A percentile compares a stretch with the other conserved stretches of the same genome.
phyloP scores from a whole-genome alignment of 2,113 vertebrate genomes.

The Suncus etruscus region DNA sequence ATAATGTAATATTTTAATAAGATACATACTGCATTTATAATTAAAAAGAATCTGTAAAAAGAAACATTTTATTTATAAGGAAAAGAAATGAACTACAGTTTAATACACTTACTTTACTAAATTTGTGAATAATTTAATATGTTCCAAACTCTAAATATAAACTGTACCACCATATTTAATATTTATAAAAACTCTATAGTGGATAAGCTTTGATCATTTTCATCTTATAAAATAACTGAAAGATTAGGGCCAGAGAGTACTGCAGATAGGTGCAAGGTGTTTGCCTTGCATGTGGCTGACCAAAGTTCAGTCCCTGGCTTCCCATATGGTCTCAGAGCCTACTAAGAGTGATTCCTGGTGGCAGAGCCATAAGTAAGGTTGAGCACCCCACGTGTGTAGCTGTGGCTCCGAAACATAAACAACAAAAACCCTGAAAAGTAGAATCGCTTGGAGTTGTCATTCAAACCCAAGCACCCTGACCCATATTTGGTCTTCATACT shows the following conservation, averaged over 20 bases:
- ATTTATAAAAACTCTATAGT: not conserved
- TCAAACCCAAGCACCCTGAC: not conserved
- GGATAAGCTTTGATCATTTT: not conserved
- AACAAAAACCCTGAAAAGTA: not conserved
- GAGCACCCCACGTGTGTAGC: no score
- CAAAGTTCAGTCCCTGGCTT: no score
- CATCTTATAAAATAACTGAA: not conserved
- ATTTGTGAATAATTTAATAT: not conserved
- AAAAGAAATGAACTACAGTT: not conserved
- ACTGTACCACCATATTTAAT: not conserved
- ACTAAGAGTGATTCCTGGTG: no score
- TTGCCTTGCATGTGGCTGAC: no score
- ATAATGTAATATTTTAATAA: not conserved
- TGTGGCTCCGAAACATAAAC: no score
- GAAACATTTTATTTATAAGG: conserved; percentile 16
- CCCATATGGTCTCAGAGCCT: no score
- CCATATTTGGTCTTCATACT: no score
- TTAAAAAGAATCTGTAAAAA: not conserved
- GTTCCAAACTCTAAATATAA: not conserved
- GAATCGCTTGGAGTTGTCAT: not conserved
- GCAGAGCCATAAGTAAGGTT: no score
- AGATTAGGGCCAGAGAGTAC: no score
- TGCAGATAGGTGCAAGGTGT: no score
- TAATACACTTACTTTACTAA: not conserved
- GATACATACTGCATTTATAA: not conserved